Evolutionary conservation across 2,888 invertebrate species (phyloP).

Genomic region (Notodromas monacha): DNA sequence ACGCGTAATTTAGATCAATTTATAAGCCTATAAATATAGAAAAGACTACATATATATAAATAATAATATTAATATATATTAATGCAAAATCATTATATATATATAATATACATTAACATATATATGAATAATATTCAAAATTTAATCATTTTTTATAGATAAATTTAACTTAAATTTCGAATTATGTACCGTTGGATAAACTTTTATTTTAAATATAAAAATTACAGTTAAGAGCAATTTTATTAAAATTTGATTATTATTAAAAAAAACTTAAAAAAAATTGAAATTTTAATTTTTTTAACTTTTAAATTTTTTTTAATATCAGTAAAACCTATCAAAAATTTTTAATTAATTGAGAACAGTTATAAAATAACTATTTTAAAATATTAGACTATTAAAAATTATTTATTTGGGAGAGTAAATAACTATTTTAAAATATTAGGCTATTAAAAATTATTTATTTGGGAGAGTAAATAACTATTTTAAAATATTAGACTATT

Average conservation of each 20-base stretch:
- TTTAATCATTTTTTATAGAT: slow-evolving; percentile 4
- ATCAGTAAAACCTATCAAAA: slow-evolving; percentile 4
- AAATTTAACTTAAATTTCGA: slow-evolving; percentile 4
- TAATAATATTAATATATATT: slow-evolving; percentile 4
- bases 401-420: slow-evolving; percentile 4
- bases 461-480: slow-evolving; percentile 4
- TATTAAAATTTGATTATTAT: slow-evolving; percentile 4
- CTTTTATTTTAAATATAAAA: slow-evolving; percentile 4
- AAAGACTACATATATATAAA: slow-evolving; percentile 4
- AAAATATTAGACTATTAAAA: slow-evolving; percentile 4
- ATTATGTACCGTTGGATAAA: slow-evolving; percentile 4
- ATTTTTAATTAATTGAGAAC: slow-evolving; percentile 4
- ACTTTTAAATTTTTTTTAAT: slow-evolving; percentile 4
- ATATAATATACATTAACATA: slow-evolving; percentile 4
- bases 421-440: slow-evolving; percentile 4
- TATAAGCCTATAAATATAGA: slow-evolving; percentile 4
- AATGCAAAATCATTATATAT: slow-evolving; percentile 4
- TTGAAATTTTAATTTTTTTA: slow-evolving; percentile 4
- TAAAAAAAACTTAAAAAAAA: slow-evolving; percentile 4
- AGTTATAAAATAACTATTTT: slow-evolving; percentile 4
- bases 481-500: slow-evolving; percentile 4
- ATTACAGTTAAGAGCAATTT: slow-evolving; percentile 4
- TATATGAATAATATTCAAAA: slow-evolving; percentile 5
- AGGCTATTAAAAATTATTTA: slow-evolving; percentile 4
- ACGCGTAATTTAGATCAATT: slow-evolving; percentile 4